A percentile compares a stretch with the other conserved stretches of the same genome.
These are phyloP conservation scores for Aradus depressus DNA, from an alignment of 2,888 invertebrate species.

Conservation along the genomic window DNA sequence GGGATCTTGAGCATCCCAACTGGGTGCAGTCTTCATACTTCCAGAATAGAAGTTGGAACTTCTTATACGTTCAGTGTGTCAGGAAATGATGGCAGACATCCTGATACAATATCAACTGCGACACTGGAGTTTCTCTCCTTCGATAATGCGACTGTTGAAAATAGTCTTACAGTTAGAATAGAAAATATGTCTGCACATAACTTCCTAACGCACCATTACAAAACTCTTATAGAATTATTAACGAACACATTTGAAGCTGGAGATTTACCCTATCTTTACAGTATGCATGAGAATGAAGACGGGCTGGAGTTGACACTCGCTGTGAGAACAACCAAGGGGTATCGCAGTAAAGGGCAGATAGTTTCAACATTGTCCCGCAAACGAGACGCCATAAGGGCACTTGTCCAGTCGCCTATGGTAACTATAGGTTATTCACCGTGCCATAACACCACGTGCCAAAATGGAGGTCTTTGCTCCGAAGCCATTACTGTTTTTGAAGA, in stretches of 20 bases:
- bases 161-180: constrained; percentile 67
- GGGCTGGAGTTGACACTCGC: constrained; percentile 63
- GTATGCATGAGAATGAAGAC: constrained; percentile 54
- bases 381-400: constrained; percentile 49
- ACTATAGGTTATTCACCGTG: constrained; percentile 71
- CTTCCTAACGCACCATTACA: constrained; percentile 67
- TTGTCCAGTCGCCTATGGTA: constrained; percentile 49
- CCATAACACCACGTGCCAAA: constrained; percentile 57
- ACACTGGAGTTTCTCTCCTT: constrained; percentile 71
- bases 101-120: constrained; percentile 75
- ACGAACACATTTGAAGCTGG: constrained; percentile 53
- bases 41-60: constrained; percentile 52
- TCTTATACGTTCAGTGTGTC: constrained; percentile 68
- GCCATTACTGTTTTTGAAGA: constrained; percentile 54
- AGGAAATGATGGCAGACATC: constrained; percentile 82
- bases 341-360: constrained; percentile 53
- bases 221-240: constrained; percentile 57
- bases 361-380: constrained; percentile 54
- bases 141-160: constrained; percentile 68
- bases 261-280: constrained; percentile 58
- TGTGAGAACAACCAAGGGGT: constrained; percentile 44
- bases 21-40: constrained; percentile 70
- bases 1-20: constrained; percentile 57
- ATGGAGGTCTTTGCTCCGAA: constrained; percentile 65
- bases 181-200: constrained; percentile 58